Evolutionary conservation across 2,888 invertebrate species (phyloP), one percentile per base, ranked within the genome.

Genomic region (Drosophila flavopinicola): DNA sequence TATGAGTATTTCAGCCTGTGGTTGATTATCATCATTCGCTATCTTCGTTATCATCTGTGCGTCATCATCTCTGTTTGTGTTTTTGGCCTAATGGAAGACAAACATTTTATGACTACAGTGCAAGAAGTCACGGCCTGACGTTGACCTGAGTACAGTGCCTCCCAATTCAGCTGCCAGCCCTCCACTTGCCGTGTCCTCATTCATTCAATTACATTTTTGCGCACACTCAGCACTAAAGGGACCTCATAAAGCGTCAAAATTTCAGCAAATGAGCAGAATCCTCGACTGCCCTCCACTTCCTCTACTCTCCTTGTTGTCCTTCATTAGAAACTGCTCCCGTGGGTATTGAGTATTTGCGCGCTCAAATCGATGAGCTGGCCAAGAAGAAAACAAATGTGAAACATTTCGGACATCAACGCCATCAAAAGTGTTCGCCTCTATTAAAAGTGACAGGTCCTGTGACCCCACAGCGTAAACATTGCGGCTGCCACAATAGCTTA

Each of bases 201-300:
- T 78, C 78, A 85, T 86, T 84, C 84, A 84, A 84, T 86, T 84
- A 84, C 82, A 86, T 86, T 84, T 83, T 84, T 84, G 86, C 85
- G 84, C 84, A 82, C 78, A 82, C 78, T 84, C 84, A 84, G 86
- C 84, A 86, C 84, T 84, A 84, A 84, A 86, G 84, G 84, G 86
- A 84, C 78, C 82, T 84, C 84, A 84, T 84, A 84, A 84, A 84
- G 86, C 86, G 84, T 84, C 86, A 84, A 84, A 80, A 75, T 79
- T 80, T 75, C 82, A 47, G 60, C 84, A 86, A 84, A 86, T 86
- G 78, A 85, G 75, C 75, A 68, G 20, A 29, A 39, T 17, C 44
- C 27, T 15, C 17, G 20, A 1, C 13, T 32, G 3, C n/a, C 13
- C 6, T 10, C 17, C 7, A n/a, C 20, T 20, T 6, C n/a, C 15